A percentile compares a stretch with the other conserved stretches of the same genome.
Evolutionary conservation across 1,140 invertebrate genomes (phyloP).

Genomic region (Ericerus pela): DNA sequence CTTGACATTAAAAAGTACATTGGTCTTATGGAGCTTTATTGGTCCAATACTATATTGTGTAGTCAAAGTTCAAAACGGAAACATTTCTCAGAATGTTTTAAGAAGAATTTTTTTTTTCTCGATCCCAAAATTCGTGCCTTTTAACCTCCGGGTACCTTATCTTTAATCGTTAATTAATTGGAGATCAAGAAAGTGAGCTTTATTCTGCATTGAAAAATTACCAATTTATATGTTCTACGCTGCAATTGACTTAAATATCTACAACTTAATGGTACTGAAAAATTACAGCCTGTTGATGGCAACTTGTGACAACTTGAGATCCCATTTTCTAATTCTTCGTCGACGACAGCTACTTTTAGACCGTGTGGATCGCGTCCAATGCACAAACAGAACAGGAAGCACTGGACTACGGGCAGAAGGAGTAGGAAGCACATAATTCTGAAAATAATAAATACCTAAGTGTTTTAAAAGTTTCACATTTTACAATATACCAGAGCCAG

Average conservation of each 20-base stretch:
- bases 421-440: constrained; percentile 42
- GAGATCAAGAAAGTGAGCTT: background rate
- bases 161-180: too few species aligned
- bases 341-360: constrained; percentile 39
- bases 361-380: constrained; percentile 42
- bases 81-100: too few species aligned
- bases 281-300: constrained; percentile 41
- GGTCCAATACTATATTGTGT: too few species aligned
- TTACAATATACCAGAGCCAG: background rate
- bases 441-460: constrained; percentile 28
- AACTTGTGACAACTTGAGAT: constrained; percentile 28
- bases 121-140: too few species aligned
- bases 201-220: background rate
- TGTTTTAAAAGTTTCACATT: constrained; percentile 35
- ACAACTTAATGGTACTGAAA: constrained; percentile 50
- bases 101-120: too few species aligned
- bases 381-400: constrained; percentile 42
- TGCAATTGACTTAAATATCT: constrained; percentile 52
- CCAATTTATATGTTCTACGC: constrained; percentile 30
- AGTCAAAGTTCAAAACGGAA: too few species aligned
- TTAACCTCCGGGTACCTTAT: too few species aligned
- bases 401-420: constrained; percentile 43
- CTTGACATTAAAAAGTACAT: too few species aligned
- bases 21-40: too few species aligned
- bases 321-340: constrained; percentile 30